Base-by-base conservation (phyloP, 2,797 vertebrate species). In the Phoebastria nigripes region DNA sequence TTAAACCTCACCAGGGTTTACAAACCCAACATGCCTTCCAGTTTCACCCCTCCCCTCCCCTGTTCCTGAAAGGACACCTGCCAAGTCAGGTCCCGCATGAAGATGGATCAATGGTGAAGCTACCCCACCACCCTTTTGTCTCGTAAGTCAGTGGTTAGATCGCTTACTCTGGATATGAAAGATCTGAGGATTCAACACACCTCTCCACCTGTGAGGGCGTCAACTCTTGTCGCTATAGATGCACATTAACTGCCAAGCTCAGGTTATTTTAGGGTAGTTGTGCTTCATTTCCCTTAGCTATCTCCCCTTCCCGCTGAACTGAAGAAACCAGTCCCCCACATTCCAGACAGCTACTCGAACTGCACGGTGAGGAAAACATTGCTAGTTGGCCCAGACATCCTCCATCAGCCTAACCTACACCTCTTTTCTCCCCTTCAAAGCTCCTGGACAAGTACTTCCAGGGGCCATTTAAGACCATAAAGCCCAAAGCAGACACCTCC, bases 201-300 rank as follows among this genome's bases (percentile, higher is more conserved):
- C 35, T 73, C 33, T 35, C 55, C 15, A 26, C 12, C 47, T 46
- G 8, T 2, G 13, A 59, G 15, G 33, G 71, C 11, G 42, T 17
- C 9, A 70, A 71, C 39, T 69, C 24, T n/a, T 33, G 14, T 28
- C 0, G 0, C 33, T 55, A 2, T 2, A 11, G 37, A 37, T 21
- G 18, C 6, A 25, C 3, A 10, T 24, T 24, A 82, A 42, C 20
- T 24, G 39, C 28, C 35, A 82, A 21, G 18, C 22, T 55, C 11
- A 22, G 12, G 15, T 73, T 81, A 62, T 28, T 46, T 90, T 14
- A 62, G 51, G 9, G 29, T 25, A 55, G 59, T 4, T 72, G 29
- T 28, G 33, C n/a, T 1, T 78, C 33, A 24, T 65, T 72, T 69
- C 37, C 33, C 35, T 65, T 49, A 31, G 35, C 24, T 37, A 12